Evolutionary conservation across 35 echinoderm and acorn worm species (phyloP).

Genomic region (Heliocidaris erythrogramma): DNA sequence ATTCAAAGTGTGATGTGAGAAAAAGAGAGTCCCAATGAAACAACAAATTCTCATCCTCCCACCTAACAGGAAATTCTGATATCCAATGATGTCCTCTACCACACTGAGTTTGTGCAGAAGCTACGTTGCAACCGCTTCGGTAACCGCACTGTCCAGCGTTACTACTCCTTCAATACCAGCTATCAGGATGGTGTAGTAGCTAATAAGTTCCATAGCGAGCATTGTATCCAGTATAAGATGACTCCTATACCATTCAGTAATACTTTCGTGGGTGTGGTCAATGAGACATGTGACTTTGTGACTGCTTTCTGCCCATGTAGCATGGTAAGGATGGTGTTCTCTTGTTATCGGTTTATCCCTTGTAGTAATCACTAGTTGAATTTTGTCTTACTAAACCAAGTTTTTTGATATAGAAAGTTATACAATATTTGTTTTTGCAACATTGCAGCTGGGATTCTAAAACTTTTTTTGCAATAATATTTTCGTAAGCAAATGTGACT

Average conservation of each 20-base stretch:
- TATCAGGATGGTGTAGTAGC: constrained; percentile 69
- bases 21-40: too few species aligned
- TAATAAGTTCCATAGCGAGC: constrained; percentile 84
- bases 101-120: constrained; percentile 90
- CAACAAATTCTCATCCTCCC: neutral
- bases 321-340: constrained; percentile 74
- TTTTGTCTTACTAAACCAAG: too few species aligned
- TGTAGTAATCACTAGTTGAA: neutral
- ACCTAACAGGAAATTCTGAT: constrained; percentile 85
- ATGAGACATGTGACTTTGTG: constrained; percentile 89
- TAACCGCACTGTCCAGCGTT: constrained; percentile 88
- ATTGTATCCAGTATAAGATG: constrained; percentile 96
- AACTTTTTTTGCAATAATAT: too few species aligned
- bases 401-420: too few species aligned
- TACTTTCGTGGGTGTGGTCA: constrained; percentile 92
- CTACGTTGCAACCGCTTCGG: constrained; percentile 89
- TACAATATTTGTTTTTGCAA: too few species aligned
- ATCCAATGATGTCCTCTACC: constrained; percentile 97
- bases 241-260: constrained; percentile 78
- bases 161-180: constrained; percentile 96
- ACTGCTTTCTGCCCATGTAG: constrained; percentile 98
- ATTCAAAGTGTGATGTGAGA: too few species aligned
- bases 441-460: too few species aligned
- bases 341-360: neutral
- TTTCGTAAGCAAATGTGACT: too few species aligned